Percentiles rank a stretch among this genome's conserved stretches.
Conservation (phyloP, 2,113 vertebrate species). For the Cercocebus atys region DNA sequence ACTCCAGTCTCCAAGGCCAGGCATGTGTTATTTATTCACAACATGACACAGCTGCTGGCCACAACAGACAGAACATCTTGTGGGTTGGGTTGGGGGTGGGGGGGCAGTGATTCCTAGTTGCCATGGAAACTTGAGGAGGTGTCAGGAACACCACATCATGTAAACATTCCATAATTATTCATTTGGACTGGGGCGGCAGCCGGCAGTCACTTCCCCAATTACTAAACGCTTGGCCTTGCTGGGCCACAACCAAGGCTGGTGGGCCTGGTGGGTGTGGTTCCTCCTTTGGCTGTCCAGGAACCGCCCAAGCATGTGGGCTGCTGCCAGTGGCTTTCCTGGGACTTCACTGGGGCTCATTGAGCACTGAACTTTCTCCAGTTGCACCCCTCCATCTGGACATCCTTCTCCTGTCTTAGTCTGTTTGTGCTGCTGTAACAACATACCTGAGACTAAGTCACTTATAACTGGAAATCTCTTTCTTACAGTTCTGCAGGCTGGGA, state of each 20-base stretch:
- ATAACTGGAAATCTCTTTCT: neutral
- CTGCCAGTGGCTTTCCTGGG: neutral
- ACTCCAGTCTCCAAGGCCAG: neutral
- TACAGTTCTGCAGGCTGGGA: neutral
- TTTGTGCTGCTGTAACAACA: neutral
- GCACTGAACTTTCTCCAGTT: neutral
- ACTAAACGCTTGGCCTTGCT: neutral
- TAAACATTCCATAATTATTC: neutral
- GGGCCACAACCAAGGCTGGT: neutral
- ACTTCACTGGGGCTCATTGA: neutral
- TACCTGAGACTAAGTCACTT: neutral
- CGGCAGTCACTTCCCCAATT: neutral
- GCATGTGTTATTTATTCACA: neutral
- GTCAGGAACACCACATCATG: neutral
- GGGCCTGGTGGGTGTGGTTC: neutral
- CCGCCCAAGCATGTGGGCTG: neutral
- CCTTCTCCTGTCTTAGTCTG: neutral
- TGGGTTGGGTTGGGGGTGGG: neutral
- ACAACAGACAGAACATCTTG: conserved; percentile 50
- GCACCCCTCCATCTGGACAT: neutral
- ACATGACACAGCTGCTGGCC: neutral
- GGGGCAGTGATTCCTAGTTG: conserved; percentile 6
- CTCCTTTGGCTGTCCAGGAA: neutral
- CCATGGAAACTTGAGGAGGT: conserved; percentile 46
- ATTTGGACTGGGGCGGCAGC: neutral